Percentiles rank a stretch among this genome's conserved stretches.
Conservation (phyloP, 2,797 vertebrate genomes). For the Rhynchonycteris naso region DNA sequence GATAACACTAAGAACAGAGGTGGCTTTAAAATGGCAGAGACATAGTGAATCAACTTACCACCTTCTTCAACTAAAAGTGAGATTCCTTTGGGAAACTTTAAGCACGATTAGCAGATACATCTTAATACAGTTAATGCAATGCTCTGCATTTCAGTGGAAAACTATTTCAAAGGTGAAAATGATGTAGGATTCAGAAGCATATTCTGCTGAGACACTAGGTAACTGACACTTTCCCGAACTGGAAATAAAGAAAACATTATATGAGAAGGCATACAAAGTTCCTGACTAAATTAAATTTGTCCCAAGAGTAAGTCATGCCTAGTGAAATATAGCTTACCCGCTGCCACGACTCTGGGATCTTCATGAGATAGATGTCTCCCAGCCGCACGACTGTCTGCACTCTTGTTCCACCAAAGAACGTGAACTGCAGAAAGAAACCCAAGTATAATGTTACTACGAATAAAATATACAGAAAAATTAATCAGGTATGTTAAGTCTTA, state of each 20-base stretch:
- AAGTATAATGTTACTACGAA: not conserved
- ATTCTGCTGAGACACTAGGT: constrained; percentile 91
- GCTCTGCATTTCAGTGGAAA: constrained; percentile 52
- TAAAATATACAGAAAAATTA: not conserved
- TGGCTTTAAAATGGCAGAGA: constrained; percentile 32
- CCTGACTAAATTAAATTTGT: not conserved
- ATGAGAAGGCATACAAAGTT: not conserved
- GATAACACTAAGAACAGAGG: not conserved
- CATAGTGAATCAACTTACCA: not conserved
- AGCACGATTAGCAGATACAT: not conserved
- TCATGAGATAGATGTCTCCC: constrained; percentile 90
- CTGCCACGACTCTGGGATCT: constrained; percentile 92
- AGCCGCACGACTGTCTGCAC: constrained; percentile 89
- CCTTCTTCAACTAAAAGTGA: constrained; percentile 34
- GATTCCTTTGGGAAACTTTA: not conserved
- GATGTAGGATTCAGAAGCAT: constrained; percentile 90
- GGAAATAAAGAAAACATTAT: constrained; percentile 82
- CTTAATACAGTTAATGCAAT: not conserved
- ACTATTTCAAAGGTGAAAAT: constrained; percentile 93
- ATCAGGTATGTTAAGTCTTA: not conserved
- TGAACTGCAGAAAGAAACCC: constrained; percentile 88
- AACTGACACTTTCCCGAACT: constrained; percentile 91
- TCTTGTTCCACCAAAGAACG: constrained; percentile 93
- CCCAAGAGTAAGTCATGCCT: constrained; percentile 25
- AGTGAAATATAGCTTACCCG: constrained; percentile 87